These are phyloP conservation scores for Diacarnus erythraeanus DNA, from an alignment of 37 sponge, comb jelly and placozoan genomes.

Conservation along the genomic window DNA sequence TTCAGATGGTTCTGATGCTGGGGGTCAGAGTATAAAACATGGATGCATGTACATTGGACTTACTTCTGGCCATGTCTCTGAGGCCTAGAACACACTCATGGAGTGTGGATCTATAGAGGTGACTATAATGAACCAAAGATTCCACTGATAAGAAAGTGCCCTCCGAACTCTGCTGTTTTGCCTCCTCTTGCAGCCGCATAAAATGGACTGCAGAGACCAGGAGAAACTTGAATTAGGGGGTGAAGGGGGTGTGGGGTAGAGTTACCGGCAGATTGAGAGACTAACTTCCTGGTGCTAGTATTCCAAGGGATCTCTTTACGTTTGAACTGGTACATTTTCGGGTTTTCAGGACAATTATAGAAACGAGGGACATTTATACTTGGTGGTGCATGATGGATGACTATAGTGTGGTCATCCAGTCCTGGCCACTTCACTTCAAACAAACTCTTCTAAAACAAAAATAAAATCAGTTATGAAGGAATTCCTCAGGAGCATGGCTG, in stretches of 20 bases:
- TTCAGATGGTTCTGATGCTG: too few relatives aligned
- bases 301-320: conserved; percentile 34
- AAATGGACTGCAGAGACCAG: conserved; percentile 19
- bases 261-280: conserved; percentile 40
- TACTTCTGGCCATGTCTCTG: not conserved
- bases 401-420: too few relatives aligned
- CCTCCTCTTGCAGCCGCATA: conserved; percentile 28
- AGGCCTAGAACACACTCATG: conserved; percentile 53
- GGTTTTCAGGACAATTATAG: not conserved
- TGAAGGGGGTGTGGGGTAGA: not conserved
- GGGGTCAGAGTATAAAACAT: not conserved
- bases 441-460: too few relatives aligned
- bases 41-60: not conserved
- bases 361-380: too few relatives aligned
- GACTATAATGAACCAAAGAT: conserved; percentile 39
- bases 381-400: too few relatives aligned
- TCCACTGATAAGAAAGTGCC: conserved; percentile 11
- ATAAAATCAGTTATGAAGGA: too few relatives aligned
- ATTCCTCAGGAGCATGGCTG: too few relatives aligned
- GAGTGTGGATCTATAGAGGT: conserved; percentile 44
- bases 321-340: not conserved
- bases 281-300: conserved; percentile 27
- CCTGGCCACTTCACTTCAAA: too few relatives aligned
- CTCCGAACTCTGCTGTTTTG: not conserved
- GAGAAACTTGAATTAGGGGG: not conserved